Conservation (phyloP, 2,797 vertebrate genomes). For the Ataeniobius toweri region DNA sequence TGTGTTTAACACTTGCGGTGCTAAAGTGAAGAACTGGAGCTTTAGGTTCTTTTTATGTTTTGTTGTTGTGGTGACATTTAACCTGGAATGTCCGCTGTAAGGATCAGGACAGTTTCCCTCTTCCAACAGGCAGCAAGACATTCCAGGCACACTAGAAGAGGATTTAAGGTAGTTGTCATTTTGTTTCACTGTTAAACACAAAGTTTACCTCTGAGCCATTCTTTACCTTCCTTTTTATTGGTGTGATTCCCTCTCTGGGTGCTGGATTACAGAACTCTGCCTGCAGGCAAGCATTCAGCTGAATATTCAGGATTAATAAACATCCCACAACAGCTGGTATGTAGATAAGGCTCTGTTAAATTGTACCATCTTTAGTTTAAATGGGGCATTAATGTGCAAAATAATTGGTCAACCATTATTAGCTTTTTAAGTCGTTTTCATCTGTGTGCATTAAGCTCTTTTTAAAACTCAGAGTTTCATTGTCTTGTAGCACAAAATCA, state of each 20-base stretch:
- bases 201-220: neutral
- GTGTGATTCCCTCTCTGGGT: neutral
- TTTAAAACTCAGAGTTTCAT: neutral
- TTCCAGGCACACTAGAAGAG: neutral
- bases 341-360: no score
- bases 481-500: neutral
- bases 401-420: neutral
- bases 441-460: neutral
- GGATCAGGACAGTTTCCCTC: neutral
- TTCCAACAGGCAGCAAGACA: neutral
- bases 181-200: neutral
- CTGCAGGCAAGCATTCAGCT: no score
- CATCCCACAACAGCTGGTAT: no score
- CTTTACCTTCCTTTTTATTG: no score
- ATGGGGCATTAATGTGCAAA: neutral
- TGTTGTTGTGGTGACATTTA: neutral
- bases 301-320: no score
- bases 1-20: neutral
- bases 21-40: neutral
- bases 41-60: neutral
- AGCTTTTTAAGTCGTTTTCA: neutral
- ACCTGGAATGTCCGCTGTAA: neutral
- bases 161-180: neutral
- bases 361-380: neutral
- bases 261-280: neutral